Evolutionary conservation across 2,888 invertebrate species (phyloP), one percentile per base, ranked within the genome.

Genomic region (Trachelus troglodyta): DNA sequence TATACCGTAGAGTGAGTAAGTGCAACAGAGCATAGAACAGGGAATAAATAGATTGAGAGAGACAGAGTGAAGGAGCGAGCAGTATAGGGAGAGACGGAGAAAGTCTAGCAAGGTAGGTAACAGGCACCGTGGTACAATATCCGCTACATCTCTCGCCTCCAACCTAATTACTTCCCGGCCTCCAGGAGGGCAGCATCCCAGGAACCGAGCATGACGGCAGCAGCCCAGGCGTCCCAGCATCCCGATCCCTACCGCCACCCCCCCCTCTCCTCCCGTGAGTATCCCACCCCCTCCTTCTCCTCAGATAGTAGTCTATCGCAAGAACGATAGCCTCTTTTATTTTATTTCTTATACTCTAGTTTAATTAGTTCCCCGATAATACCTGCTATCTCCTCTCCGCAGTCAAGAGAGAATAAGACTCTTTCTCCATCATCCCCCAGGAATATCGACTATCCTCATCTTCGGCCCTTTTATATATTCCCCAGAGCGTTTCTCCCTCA

Each of bases 291-390:
- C 69, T 76, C 34, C 30, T 56, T 37, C 81, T 77, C 78, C 76
- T 78, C 79, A 75, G 77, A 80, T 79, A 77, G 81, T 79, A 83
- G 84, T 84, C 85, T 82, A 87, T 85, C 85, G 83, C 80, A 83
- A 85, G 85, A 87, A 87, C 88, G 87, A 88, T 87, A 87, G 87
- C 86, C 84, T 81, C 86, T 85, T 89, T 88, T 86, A 88, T 89
- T 90, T 89, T 87, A 89, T 89, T 90, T 89, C 89, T 89, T 88
- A 89, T 87, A 87, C 86, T 85, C 85, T 84, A 87, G 88, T 90
- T 90, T 90, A 90, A 90, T 90, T 90, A 89, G 89, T 89, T 89
- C 85, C 81, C 84, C 85, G 88, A 90, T 89, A 90, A 89, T 90
- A 85, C 88, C 83, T 77, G 84, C 87, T 89, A 89, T 89, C 89